These are phyloP conservation scores for Pipistrellus nathusii DNA, from an alignment of 2,797 vertebrate species.

Conservation along the genomic window DNA sequence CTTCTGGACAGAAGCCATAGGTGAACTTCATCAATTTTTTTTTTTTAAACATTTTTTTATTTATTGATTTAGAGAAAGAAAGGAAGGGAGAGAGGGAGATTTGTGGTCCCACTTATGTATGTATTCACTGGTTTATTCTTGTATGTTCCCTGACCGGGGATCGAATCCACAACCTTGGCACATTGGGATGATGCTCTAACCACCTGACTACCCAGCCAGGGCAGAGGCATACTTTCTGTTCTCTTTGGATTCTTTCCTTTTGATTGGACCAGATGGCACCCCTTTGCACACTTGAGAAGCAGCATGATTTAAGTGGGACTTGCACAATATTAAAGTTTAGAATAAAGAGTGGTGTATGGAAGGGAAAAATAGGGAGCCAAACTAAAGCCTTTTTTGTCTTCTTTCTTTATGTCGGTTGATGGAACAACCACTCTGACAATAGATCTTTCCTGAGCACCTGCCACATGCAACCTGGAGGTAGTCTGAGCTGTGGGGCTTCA, in stretches of 20 bases:
- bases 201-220: background rate
- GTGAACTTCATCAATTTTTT: background rate
- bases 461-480: accelerated
- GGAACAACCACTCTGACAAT: background rate
- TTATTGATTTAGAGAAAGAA: background rate
- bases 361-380: background rate
- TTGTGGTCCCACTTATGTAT: background rate
- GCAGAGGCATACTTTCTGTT: background rate
- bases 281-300: background rate
- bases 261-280: background rate
- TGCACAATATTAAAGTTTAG: background rate
- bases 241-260: slow-evolving; percentile 35
- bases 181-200: background rate
- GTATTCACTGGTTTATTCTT: background rate
- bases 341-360: background rate
- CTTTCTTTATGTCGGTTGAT: background rate
- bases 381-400: background rate
- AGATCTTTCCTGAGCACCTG: background rate
- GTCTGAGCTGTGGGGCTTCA: background rate
- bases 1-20: slow-evolving; percentile 66
- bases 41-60: background rate
- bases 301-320: slow-evolving; percentile 11
- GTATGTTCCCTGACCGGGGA: background rate
- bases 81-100: background rate
- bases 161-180: background rate